A percentile compares a stretch with the other conserved stretches of the same genome.
Conservation (phyloP, 2,113 vertebrate species). For the Phalacrocorax carbo region DNA sequence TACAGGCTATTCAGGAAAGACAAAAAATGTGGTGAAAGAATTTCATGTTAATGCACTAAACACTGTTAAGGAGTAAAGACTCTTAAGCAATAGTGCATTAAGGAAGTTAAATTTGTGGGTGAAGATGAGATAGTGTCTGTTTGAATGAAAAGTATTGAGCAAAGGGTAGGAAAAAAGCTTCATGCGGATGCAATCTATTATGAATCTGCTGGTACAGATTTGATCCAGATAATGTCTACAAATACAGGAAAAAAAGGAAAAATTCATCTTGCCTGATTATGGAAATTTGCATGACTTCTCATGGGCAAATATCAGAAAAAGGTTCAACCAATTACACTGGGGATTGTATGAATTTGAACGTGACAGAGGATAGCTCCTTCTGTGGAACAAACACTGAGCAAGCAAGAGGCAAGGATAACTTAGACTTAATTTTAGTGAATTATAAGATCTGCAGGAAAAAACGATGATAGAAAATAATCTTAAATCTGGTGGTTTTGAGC, state of each 20-base stretch:
- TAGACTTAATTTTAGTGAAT: neutral
- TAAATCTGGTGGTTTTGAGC: neutral
- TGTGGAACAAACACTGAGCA: neutral
- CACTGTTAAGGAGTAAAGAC: neutral
- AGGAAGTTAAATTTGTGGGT: neutral
- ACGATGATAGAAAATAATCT: neutral
- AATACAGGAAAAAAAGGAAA: neutral
- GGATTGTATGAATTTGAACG: neutral
- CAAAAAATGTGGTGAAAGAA: neutral
- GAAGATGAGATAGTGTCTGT: neutral
- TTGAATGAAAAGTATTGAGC: neutral
- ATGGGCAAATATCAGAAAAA: neutral
- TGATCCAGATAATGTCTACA: neutral
- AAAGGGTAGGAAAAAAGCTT: neutral
- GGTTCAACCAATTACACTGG: neutral
- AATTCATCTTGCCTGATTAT: neutral
- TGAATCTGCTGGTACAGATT: neutral
- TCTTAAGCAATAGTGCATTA: neutral
- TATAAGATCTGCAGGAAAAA: neutral
- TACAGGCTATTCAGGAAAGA: neutral
- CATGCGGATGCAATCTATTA: neutral
- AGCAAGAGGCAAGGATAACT: neutral
- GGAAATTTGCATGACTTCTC: neutral
- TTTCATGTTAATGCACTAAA: neutral
- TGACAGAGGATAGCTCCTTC: neutral